A percentile compares a stretch with the other conserved stretches of the same genome.
These are phyloP conservation scores for Aleiodes leptofemur DNA, from an alignment of 2,888 invertebrate species.

Conservation along the genomic window DNA sequence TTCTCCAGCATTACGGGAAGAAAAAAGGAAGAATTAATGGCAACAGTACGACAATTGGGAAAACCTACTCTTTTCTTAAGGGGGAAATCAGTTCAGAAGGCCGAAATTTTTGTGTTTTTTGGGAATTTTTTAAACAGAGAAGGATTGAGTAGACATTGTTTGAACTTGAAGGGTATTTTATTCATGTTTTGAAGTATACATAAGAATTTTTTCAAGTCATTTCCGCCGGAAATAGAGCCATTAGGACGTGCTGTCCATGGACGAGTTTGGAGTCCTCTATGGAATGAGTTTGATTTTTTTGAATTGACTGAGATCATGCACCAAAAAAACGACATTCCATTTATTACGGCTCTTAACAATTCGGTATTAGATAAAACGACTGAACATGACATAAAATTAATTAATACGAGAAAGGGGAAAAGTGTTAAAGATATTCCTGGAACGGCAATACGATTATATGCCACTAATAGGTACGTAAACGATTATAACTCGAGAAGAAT, in stretches of 20 bases:
- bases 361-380: conserved; percentile 56
- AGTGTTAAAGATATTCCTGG: conserved; percentile 45
- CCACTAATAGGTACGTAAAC: not conserved
- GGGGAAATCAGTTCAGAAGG: no score
- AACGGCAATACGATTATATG: conserved; percentile 37
- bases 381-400: conserved; percentile 53
- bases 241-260: no score
- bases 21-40: conserved; percentile 69
- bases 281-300: conserved; percentile 59
- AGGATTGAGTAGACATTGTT: no score
- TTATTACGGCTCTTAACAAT: conserved; percentile 60
- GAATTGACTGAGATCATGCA: conserved; percentile 64
- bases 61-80: conserved; percentile 70
- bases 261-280: no score
- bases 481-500: no score
- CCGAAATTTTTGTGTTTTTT: no score
- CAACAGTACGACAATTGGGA: conserved; percentile 71
- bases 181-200: no score
- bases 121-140: no score
- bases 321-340: conserved; percentile 60
- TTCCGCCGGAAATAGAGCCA: no score
- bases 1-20: conserved; percentile 68
- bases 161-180: no score
- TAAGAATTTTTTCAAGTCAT: no score
- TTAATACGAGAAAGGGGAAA: conserved; percentile 48